Base-by-base conservation (phyloP, 2,888 invertebrate genomes). In the Dastarcus helophoroides region DNA sequence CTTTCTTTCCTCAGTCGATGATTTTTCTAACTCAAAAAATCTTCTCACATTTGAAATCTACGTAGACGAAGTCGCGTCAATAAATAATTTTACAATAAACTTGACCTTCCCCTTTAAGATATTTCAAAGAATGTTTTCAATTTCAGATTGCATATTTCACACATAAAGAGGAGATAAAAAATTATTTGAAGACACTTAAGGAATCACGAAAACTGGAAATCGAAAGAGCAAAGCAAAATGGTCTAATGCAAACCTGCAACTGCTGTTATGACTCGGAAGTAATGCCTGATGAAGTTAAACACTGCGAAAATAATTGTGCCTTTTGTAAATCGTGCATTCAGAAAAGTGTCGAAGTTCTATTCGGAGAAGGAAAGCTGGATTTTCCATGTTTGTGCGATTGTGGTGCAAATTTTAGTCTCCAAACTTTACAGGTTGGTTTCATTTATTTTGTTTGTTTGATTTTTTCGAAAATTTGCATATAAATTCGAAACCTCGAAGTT, bases 201-300 rank as follows among this genome's bases (percentile, higher is more conserved):
- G 32, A 38, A 11, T 22, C 42, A 14, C 42, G 44, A 16, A 25
- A 41, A 22, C 3, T 37, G 8, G 48, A 47, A 30, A 39, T 48
- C 4, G 16, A 35, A 26, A 29, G 39, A 14, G 65, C 66, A 1
- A 60, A 55, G 44, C 38, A 41, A 30, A 46, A 46, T 10, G 58
- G 58, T 9, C 43, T 62, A 14, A 49, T 71, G 36, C 41, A 58
- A 15, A 62, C 63, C 9, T 72, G 72, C 48, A 42, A 49, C n/a
- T 70, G 70, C 47, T 73, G 72, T 46, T 72, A 39, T 36, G 65
- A 68, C 39, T 67, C 69, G 29, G 67, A 70, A 41, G 55, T 66
- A 9, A 50, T 71, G 40, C 55, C 48, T 0, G 53, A 55, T 6
- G 62, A 66, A 36, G 50, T 55, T 30, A 47, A 54, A 3, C 38